Conservation (phyloP, 2,888 invertebrate species). For the Mantis religiosa region DNA sequence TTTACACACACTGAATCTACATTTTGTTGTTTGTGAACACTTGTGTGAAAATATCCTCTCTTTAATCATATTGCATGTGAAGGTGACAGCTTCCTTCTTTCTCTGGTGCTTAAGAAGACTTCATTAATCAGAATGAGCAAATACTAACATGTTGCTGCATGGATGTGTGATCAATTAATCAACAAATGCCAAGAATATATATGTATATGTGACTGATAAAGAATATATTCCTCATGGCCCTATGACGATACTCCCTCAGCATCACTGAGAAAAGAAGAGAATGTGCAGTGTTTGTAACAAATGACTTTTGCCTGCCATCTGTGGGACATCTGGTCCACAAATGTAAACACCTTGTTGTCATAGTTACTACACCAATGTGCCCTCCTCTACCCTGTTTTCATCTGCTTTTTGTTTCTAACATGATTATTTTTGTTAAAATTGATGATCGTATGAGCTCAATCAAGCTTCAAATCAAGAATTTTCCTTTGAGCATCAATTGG, state of each 20-base stretch:
- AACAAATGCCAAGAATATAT: neutral
- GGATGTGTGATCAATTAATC: neutral
- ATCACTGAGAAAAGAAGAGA: neutral
- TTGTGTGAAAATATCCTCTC: neutral
- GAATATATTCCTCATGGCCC: neutral
- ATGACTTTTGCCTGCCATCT: neutral
- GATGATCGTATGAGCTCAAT: no score
- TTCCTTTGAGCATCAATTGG: neutral
- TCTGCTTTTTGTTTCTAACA: neutral
- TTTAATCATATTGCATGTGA: neutral
- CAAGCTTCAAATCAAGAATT: neutral
- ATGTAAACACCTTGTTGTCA: neutral
- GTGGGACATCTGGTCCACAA: neutral
- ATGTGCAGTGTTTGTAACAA: neutral
- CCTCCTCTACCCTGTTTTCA: neutral
- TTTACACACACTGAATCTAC: neutral
- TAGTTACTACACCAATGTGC: constrained; percentile 7
- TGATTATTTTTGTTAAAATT: neutral
- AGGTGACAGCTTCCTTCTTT: neutral
- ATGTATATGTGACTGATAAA: neutral
- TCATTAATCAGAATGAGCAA: neutral
- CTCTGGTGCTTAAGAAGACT: neutral
- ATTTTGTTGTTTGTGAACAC: no score
- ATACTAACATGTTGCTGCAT: neutral
- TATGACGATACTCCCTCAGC: neutral